These are phyloP conservation scores for Poecilia latipinna DNA, from an alignment of 2,113 vertebrate genomes.

Conservation along the genomic window DNA sequence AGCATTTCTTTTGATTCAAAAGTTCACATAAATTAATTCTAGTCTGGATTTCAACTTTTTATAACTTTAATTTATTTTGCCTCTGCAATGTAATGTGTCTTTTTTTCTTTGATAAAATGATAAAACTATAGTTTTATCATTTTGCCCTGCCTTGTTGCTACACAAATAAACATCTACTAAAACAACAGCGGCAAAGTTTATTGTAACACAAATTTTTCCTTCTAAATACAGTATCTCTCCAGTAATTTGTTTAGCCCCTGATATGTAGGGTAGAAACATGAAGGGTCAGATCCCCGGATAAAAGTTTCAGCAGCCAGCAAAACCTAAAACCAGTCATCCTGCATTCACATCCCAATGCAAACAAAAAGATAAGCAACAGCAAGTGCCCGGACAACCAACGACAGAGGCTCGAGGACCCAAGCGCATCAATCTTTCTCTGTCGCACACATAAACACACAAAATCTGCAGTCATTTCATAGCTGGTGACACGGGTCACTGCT, in stretches of 20 bases:
- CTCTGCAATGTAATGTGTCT: no score
- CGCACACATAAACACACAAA: slow-evolving; percentile 8
- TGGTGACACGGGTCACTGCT: slow-evolving; percentile 70
- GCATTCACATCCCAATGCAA: neutral
- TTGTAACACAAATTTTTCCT: no score
- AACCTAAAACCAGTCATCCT: neutral
- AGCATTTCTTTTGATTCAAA: no score
- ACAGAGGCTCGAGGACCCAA: slow-evolving; percentile 4
- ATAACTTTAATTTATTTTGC: no score
- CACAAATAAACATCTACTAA: no score
- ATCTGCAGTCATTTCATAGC: slow-evolving; percentile 21
- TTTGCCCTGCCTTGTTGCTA: no score
- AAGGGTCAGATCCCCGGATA: neutral
- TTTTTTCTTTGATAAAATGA: no score
- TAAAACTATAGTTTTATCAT: no score
- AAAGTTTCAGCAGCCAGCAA: neutral
- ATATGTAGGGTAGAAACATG: neutral
- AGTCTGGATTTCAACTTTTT: no score
- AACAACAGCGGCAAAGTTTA: no score
- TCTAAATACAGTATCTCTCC: neutral
- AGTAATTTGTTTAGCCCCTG: neutral
- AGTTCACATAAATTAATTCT: no score
- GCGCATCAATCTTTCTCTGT: neutral
- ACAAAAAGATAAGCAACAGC: neutral
- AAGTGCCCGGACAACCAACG: slow-evolving; percentile 37